Evolutionary conservation across 2,113 vertebrate genomes (phyloP).

Genomic region (Struthio camelus): DNA sequence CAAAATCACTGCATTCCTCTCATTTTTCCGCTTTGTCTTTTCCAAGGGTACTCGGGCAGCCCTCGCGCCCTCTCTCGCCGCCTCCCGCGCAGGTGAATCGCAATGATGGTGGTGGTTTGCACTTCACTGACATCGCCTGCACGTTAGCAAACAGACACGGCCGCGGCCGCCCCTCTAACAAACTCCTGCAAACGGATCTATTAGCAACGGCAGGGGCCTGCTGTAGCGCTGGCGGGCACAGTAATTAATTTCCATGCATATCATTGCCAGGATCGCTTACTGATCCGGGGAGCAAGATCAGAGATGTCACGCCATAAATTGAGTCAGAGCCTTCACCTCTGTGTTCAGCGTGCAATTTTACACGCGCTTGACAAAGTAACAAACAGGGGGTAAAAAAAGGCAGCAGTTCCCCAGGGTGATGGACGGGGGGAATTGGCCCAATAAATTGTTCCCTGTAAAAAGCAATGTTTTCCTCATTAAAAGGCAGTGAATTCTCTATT

Average conservation of each 20-base stretch:
- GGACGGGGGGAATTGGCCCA: conserved; percentile 93
- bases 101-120: background rate
- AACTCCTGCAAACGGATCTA: conserved; percentile 76
- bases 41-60: background rate
- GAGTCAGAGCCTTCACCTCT: conserved; percentile 86
- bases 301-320: conserved; percentile 87
- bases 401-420: conserved; percentile 81
- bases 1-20: accelerated
- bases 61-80: too few species aligned
- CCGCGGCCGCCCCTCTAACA: conserved; percentile 52
- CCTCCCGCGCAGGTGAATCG: background rate
- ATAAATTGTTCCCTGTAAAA: conserved; percentile 97
- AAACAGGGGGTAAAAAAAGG: conserved; percentile 75
- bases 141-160: conserved; percentile 51
- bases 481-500: conserved; percentile 97
- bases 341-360: conserved; percentile 78
- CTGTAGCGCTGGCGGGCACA: conserved; percentile 65
- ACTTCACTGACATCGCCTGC: conserved; percentile 34
- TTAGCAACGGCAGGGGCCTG: conserved; percentile 60
- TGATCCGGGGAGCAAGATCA: conserved; percentile 79
- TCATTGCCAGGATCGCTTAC: conserved; percentile 92
- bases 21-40: background rate
- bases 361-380: conserved; percentile 82
- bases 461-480: conserved; percentile 98
- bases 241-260: conserved; percentile 93